These are phyloP conservation scores for Diarsia brunnea DNA, from an alignment of 2,888 invertebrate genomes.

Conservation along the genomic window DNA sequence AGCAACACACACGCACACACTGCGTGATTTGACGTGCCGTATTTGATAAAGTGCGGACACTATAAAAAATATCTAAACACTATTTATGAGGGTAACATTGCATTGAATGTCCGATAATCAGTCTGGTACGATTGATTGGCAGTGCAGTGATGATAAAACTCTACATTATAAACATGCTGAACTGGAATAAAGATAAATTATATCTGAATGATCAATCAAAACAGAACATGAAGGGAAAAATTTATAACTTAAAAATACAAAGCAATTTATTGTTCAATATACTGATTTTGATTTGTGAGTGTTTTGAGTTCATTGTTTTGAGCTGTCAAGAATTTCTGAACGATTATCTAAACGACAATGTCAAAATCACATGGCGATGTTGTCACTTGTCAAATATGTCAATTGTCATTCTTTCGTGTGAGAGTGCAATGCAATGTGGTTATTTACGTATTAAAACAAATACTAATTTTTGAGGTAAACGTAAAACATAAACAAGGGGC, in stretches of 20 bases:
- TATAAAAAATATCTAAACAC: neutral
- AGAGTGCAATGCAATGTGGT: slow-evolving; percentile 4
- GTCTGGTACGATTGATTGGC: neutral
- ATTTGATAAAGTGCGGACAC: neutral
- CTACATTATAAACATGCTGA: neutral
- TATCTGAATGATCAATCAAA: neutral
- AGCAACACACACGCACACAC: slow-evolving; percentile 56
- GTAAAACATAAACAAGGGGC: neutral
- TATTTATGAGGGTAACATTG: slow-evolving; percentile 12
- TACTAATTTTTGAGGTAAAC: neutral
- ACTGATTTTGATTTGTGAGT: no score
- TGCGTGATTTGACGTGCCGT: slow-evolving; percentile 55
- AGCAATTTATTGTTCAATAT: no score
- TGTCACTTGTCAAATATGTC: no score
- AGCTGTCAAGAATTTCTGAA: slow-evolving; percentile 15
- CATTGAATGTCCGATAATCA: no score
- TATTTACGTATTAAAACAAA: slow-evolving; percentile 1
- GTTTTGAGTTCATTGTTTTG: neutral
- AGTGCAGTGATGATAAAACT: neutral
- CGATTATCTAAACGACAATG: slow-evolving; percentile 13
- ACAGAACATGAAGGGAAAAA: neutral
- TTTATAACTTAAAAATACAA: no score
- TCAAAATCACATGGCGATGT: slow-evolving; percentile 38
- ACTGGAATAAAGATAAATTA: neutral
- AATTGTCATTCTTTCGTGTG: slow-evolving; percentile 7